Percentiles rank a stretch among this genome's conserved stretches.
These are phyloP conservation scores for Eurystomus glaucurus DNA, from an alignment of 2,797 vertebrate genomes.

Conservation along the genomic window DNA sequence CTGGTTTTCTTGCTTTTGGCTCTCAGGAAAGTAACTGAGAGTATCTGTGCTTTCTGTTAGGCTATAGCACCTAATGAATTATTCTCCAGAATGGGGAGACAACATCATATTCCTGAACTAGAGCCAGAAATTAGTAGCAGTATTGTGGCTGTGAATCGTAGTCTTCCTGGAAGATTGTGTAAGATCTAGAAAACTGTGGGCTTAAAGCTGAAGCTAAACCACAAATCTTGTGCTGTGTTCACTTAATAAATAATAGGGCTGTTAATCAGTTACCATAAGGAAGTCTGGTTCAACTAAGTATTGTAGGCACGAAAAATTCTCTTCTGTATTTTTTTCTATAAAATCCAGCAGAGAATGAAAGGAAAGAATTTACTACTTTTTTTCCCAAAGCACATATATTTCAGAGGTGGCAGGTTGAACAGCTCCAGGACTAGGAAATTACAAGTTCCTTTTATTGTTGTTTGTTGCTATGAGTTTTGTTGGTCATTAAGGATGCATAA, in stretches of 20 bases:
- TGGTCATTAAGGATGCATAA: background rate
- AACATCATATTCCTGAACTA: background rate
- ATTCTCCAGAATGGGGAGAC: background rate
- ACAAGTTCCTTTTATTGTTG: background rate
- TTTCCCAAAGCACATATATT: background rate
- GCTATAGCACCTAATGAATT: background rate
- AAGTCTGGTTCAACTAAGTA: background rate
- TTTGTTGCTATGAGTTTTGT: background rate
- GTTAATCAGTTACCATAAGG: background rate
- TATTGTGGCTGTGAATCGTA: background rate
- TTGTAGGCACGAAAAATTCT: background rate
- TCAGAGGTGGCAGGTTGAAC: background rate
- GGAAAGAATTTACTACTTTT: background rate
- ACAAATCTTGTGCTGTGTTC: background rate
- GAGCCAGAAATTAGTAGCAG: background rate
- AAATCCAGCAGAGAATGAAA: background rate
- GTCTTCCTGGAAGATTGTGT: background rate
- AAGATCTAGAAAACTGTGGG: background rate
- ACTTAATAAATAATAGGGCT: background rate
- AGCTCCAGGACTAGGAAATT: background rate
- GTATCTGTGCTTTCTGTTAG: background rate
- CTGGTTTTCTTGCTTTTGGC: background rate
- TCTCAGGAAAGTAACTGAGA: background rate
- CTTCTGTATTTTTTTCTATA: background rate
- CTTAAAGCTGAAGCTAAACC: background rate